Conservation (phyloP, 2,797 vertebrate species). For the Chelonia mydas region DNA sequence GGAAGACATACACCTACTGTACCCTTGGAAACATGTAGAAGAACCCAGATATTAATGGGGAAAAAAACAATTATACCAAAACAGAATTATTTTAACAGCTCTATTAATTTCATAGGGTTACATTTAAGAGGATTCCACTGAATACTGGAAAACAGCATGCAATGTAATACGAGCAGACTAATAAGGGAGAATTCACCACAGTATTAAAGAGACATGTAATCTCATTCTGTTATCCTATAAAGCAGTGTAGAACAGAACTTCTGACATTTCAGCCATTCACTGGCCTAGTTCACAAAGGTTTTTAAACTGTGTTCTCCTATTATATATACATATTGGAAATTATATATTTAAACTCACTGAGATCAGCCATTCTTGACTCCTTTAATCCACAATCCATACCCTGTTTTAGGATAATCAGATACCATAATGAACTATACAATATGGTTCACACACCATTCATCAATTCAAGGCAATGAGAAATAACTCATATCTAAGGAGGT, state of each 20-base stretch:
- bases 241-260: slow-evolving; percentile 61
- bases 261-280: slow-evolving; percentile 70
- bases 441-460: neutral
- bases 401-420: slow-evolving; percentile 9
- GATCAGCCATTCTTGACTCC: slow-evolving; percentile 10
- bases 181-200: slow-evolving; percentile 68
- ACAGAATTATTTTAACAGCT: slow-evolving; percentile 65
- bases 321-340: neutral
- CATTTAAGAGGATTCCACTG: slow-evolving; percentile 67
- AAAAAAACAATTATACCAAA: slow-evolving; percentile 39
- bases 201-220: slow-evolving; percentile 73
- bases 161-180: slow-evolving; percentile 75
- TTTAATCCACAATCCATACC: neutral
- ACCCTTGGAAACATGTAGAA: slow-evolving; percentile 27
- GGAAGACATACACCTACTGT: slow-evolving; percentile 53
- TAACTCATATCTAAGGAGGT: neutral
- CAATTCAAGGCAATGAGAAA: neutral
- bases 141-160: slow-evolving; percentile 54
- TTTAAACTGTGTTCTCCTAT: slow-evolving; percentile 54
- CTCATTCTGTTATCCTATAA: slow-evolving; percentile 70
- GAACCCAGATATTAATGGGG: slow-evolving; percentile 31
- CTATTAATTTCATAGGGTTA: slow-evolving; percentile 70
- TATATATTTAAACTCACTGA: slow-evolving; percentile 1
- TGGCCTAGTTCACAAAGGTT: slow-evolving; percentile 49
- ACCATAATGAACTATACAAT: slow-evolving; percentile 1